These are phyloP conservation scores for Phthorimaea operculella DNA, from an alignment of 1,140 invertebrate genomes.

Conservation along the genomic window DNA sequence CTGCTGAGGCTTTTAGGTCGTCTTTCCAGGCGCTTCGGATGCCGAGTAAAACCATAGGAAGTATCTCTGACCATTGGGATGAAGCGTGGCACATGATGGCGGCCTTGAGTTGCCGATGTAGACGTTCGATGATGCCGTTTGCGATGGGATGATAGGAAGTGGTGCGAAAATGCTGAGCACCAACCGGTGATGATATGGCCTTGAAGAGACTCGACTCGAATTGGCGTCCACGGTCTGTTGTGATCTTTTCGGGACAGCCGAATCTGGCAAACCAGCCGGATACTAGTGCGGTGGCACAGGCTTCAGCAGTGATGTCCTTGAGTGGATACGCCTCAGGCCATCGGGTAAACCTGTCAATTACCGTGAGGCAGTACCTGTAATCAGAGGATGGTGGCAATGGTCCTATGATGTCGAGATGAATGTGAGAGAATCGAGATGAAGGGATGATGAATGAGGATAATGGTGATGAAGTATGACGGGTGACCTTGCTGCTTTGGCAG, in stretches of 20 bases:
- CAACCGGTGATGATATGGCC: constrained; percentile 12
- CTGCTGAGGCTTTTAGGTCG: constrained; percentile 23
- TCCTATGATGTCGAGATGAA: too few relatives aligned
- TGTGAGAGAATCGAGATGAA: too few relatives aligned
- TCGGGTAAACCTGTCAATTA: constrained; percentile 54
- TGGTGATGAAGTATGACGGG: too few relatives aligned
- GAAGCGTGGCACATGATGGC: constrained; percentile 28
- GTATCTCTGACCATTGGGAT: constrained; percentile 26
- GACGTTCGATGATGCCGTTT: constrained; percentile 51
- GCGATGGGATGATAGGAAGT: constrained; percentile 40
- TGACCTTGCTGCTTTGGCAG: too few relatives aligned
- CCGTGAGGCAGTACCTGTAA: constrained; percentile 49
- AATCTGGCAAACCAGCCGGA: constrained; percentile 7
- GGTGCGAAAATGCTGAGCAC: constrained; percentile 22
- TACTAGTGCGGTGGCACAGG: constrained; percentile 20
- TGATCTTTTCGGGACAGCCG: constrained; percentile 9
- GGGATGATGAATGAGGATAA: too few relatives aligned
- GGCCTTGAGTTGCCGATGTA: constrained; percentile 46
- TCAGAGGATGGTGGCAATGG: constrained; percentile 42
- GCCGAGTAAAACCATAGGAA: constrained; percentile 50
- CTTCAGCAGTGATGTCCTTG: constrained; percentile 30
- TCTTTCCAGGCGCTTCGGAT: constrained; percentile 21
- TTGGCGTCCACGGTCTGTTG: constrained; percentile 7
- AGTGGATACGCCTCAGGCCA: too few relatives aligned
- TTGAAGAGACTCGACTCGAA: constrained; percentile 7